Conservation (phyloP, 2,797 vertebrate species). For the Pantherophis alleghaniensis region DNA sequence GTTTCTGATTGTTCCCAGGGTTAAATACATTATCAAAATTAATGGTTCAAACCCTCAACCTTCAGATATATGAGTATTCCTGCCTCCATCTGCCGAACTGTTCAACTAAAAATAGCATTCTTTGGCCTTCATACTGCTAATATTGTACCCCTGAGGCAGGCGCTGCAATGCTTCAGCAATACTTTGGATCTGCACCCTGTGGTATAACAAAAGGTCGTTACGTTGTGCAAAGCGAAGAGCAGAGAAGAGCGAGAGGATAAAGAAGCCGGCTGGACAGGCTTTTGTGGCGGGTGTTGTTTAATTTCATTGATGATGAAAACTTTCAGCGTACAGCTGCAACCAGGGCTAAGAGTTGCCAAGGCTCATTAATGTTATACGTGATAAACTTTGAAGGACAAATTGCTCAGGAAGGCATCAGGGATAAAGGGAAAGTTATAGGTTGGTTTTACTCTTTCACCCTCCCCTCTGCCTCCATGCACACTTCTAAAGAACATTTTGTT, state of each 20-base stretch:
- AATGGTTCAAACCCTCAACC: conserved; percentile 85
- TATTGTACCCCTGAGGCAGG: conserved; percentile 73
- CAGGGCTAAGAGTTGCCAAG: conserved; percentile 79
- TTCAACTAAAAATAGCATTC: conserved; percentile 85
- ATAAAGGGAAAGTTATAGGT: conserved; percentile 58
- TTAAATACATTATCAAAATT: conserved; percentile 96
- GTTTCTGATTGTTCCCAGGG: conserved; percentile 94
- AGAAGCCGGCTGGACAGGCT: conserved; percentile 48
- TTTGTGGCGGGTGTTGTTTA: conserved; percentile 44
- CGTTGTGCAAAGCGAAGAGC: conserved; percentile 50
- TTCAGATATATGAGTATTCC: conserved; percentile 88
- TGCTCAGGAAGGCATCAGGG: conserved; percentile 71
- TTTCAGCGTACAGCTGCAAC: conserved; percentile 74
- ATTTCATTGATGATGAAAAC: conserved; percentile 70
- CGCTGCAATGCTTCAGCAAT: conserved; percentile 69
- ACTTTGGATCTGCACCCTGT: conserved; percentile 59
- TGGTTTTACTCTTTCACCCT: conserved; percentile 44
- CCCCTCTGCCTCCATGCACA: background rate
- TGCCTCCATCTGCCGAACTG: conserved; percentile 85
- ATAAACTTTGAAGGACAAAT: conserved; percentile 82
- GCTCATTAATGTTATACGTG: conserved; percentile 78
- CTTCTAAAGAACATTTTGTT: conserved; percentile 65
- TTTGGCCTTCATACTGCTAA: conserved; percentile 70
- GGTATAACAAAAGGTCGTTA: conserved; percentile 62
- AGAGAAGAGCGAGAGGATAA: conserved; percentile 44